Percentiles rank a stretch among this genome's conserved stretches.
phyloP scores from a whole-genome alignment of 2,797 vertebrate species.

The Bovichtus diacanthus region DNA sequence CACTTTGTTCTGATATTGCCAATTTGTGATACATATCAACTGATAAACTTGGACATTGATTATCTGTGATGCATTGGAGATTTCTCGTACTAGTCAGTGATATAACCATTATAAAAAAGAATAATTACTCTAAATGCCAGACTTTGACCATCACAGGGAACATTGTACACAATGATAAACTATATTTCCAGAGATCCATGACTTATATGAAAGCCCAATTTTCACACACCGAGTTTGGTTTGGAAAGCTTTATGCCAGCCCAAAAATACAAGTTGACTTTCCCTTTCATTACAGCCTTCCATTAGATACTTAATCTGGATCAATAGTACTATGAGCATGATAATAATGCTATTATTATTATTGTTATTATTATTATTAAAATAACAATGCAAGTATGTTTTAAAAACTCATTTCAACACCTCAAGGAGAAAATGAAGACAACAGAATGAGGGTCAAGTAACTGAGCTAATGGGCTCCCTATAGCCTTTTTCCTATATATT shows the following conservation, averaged over 20 bases:
- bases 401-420: background rate
- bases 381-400: background rate
- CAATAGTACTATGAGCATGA: background rate
- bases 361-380: background rate
- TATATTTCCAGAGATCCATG: background rate
- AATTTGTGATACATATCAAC: conserved; percentile 1
- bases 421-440: background rate
- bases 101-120: background rate
- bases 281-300: background rate
- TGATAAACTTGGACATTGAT: background rate
- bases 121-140: background rate
- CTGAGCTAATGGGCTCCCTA: background rate
- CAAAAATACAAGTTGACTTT: background rate
- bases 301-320: background rate
- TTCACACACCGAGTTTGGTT: background rate
- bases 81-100: background rate
- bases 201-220: background rate
- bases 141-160: background rate
- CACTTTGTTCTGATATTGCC: conserved; percentile 15
- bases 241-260: background rate
- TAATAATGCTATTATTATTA: background rate
- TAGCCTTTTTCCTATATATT: background rate
- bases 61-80: background rate
- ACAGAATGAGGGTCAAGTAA: background rate
- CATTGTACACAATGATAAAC: conserved; percentile 2